phyloP scores from a whole-genome alignment of 2,888 invertebrate species.

The Tipula vernalis region DNA sequence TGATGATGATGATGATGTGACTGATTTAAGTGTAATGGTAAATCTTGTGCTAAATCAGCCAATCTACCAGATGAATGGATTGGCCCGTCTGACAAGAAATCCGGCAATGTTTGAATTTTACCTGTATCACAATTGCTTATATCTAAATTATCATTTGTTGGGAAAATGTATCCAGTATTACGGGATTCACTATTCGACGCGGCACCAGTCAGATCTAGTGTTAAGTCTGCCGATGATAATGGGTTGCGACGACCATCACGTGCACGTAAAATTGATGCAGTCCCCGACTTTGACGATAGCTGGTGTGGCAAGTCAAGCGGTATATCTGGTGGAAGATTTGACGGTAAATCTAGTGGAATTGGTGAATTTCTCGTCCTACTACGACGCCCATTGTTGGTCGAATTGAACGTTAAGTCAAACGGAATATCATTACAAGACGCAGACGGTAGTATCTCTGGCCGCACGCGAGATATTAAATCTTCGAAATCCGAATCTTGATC shows the following conservation, averaged over 20 bases:
- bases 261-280: background rate
- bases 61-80: conserved; percentile 35
- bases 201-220: conserved; percentile 13
- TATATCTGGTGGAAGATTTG: background rate
- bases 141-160: conserved; percentile 10
- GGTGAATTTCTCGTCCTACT: conserved; percentile 10
- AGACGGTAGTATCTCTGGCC: background rate
- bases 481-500: conserved; percentile 20
- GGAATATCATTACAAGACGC: conserved; percentile 10
- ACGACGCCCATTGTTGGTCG: background rate
- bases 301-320: background rate
- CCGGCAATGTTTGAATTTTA: conserved; percentile 44
- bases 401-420: conserved; percentile 16
- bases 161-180: conserved; percentile 7
- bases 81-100: conserved; percentile 59
- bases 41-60: conserved; percentile 33
- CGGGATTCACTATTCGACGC: background rate
- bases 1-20: background rate
- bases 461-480: background rate
- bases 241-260: conserved; percentile 5
- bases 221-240: background rate
- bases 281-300: background rate
- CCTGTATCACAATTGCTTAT: conserved; percentile 6
- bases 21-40: conserved; percentile 19
- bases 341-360: conserved; percentile 16